phyloP scores from a whole-genome alignment of 1,140 invertebrate species.

The Atta colombica region DNA sequence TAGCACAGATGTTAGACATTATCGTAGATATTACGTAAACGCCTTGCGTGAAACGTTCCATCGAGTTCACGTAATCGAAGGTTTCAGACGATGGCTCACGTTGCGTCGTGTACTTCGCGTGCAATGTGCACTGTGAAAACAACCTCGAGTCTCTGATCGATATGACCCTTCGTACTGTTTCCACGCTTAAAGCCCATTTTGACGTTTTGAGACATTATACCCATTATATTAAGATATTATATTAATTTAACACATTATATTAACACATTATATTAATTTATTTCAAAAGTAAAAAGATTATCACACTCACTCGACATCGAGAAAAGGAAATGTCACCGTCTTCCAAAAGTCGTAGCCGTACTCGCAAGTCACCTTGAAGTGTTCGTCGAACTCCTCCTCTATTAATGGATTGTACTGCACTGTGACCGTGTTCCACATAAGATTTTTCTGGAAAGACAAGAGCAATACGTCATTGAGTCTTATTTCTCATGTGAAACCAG shows the following conservation, averaged over 20 bases:
- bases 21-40: conserved; percentile 58
- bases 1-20: conserved; percentile 62
- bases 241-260: too few species aligned
- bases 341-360: conserved; percentile 99
- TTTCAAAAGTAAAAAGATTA: not conserved
- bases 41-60: conserved; percentile 50
- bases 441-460: conserved; percentile 91
- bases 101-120: not conserved
- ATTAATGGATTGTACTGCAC: conserved; percentile 97
- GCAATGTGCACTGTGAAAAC: not conserved
- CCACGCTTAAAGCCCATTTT: not conserved
- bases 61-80: conserved; percentile 33
- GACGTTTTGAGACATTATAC: not conserved
- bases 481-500: conserved; percentile 29
- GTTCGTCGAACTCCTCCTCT: conserved; percentile 97
- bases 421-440: conserved; percentile 98
- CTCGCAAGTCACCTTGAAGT: conserved; percentile 98
- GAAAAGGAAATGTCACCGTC: conserved; percentile 97
- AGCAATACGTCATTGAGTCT: not conserved
- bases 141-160: not conserved
- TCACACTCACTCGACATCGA: conserved; percentile 96
- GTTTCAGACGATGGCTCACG: conserved; percentile 40
- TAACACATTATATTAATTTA: too few species aligned
- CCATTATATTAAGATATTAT: too few species aligned
- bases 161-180: conserved; percentile 21